Conservation (phyloP, 2,797 vertebrate species). For the Myotis pilosus region DNA sequence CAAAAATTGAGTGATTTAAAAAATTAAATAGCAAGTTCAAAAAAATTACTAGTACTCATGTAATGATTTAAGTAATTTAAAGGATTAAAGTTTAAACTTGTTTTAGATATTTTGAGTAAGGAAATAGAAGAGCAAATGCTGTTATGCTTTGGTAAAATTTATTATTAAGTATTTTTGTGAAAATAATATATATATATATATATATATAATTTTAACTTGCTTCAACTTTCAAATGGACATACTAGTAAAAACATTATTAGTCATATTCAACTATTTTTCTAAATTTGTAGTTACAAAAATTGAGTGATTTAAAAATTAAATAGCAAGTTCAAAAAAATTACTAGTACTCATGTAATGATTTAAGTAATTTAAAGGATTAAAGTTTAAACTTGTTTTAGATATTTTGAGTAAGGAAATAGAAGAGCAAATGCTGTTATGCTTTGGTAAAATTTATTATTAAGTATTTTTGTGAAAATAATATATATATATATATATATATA, state of each 20-base stretch:
- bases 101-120: neutral
- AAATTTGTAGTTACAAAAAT: neutral
- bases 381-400: neutral
- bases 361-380: neutral
- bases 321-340: neutral
- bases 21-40: neutral
- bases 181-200: neutral
- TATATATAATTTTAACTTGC: no score
- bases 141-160: neutral
- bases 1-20: neutral
- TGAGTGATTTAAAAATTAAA: neutral
- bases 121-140: neutral
- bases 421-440: neutral
- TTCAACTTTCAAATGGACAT: neutral
- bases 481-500: neutral
- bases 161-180: neutral
- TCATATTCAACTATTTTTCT: neutral
- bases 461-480: neutral
- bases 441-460: neutral
- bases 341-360: neutral
- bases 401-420: neutral
- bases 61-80: neutral
- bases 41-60: neutral
- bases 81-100: neutral
- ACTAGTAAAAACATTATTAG: neutral